Evolutionary conservation across 2,797 vertebrate species (phyloP).

Genomic region (Alca torda): DNA sequence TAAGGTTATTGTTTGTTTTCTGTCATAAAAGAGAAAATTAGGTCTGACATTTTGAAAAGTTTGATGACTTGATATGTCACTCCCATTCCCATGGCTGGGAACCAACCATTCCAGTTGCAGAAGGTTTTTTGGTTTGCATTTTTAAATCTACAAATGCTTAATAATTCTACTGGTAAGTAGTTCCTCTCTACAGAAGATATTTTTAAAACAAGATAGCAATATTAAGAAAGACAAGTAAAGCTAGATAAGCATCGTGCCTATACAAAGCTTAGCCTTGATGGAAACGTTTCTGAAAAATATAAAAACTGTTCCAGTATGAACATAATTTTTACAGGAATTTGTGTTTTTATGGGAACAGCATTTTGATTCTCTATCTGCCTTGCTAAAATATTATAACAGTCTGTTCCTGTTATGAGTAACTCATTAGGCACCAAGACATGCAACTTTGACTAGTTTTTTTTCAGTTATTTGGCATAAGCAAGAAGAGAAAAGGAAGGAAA

Average conservation of each 20-base stretch:
- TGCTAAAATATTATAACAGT: neutral
- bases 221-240: neutral
- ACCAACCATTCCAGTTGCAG: neutral
- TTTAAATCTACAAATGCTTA: neutral
- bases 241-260: neutral
- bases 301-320: neutral
- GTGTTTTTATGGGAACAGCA: neutral
- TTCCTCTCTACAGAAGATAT: neutral
- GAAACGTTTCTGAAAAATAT: neutral
- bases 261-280: neutral
- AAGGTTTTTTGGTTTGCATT: neutral
- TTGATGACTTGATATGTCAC: neutral
- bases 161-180: neutral
- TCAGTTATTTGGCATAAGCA: neutral
- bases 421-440: neutral
- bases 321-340: neutral
- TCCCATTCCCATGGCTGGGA: neutral
- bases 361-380: neutral
- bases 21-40: neutral
- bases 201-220: neutral
- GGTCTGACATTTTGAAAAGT: neutral
- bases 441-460: neutral
- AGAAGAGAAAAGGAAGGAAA: constrained; percentile 11
- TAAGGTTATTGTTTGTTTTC: neutral
- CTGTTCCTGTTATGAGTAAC: neutral